Conservation (phyloP, 2,888 invertebrate genomes). For the Heliconius ethilla region DNA sequence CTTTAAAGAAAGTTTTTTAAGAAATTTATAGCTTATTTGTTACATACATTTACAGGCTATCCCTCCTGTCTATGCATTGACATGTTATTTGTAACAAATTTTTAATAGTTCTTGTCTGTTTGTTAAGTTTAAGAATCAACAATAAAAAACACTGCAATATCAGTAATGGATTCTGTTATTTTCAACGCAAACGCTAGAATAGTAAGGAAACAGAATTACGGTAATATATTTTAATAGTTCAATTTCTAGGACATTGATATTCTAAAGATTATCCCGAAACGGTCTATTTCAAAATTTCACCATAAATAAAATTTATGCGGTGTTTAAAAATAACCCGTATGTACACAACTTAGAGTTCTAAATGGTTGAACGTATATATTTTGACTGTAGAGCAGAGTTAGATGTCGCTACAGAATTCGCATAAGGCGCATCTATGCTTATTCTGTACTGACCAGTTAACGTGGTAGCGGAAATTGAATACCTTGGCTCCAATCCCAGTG, state of each 20-base stretch:
- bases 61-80: too few relatives aligned
- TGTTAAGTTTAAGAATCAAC: too few relatives aligned
- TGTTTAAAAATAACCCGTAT: background rate
- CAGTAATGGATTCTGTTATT: background rate
- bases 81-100: too few relatives aligned
- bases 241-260: background rate
- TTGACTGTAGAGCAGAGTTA: background rate
- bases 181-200: background rate
- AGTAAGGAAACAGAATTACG: background rate
- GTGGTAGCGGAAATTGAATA: conserved; percentile 42
- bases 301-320: background rate
- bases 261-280: background rate
- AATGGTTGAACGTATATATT: background rate
- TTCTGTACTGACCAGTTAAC: conserved; percentile 32
- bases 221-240: background rate
- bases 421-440: conserved; percentile 24
- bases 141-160: background rate
- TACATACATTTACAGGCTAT: too few relatives aligned
- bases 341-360: background rate
- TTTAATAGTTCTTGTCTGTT: too few relatives aligned
- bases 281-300: background rate
- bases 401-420: conserved; percentile 12
- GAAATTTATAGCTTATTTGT: too few relatives aligned
- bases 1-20: background rate
- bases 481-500: conserved; percentile 41